Base-by-base conservation (phyloP, 1,140 invertebrate genomes). In the Drosophila kurseongensis region DNA sequence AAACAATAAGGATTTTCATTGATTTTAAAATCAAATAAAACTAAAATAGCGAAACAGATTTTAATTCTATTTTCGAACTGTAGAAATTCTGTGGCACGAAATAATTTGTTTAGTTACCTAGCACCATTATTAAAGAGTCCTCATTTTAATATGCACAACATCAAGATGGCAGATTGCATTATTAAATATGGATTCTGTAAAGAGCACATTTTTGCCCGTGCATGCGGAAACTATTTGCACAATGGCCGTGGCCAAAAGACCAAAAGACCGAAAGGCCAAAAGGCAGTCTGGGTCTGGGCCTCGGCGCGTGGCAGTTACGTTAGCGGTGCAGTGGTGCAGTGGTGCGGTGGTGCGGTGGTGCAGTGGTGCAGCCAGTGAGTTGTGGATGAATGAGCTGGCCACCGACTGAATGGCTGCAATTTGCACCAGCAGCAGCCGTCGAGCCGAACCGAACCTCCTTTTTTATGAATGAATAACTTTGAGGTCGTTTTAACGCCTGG, bases 381-480 rank as follows among this genome's bases (percentile, higher is more conserved):
- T 85, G 74, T 62, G 58, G 81, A 82, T 85, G 81, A 78, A 78
- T 82, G 80, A 83, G 78, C 63, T 55, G 65, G 75, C 71, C 79
- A 76, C 65, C 72, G 82, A 85, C 86, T 88, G 82, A 86, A 86
- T 88, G 75, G 67, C 69, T 77, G 83, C 79, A 88, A 88, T 82
- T 86, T 88, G 69, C 82, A 76, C 61, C 76, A 75, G 74, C 75
- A 80, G 72, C 59, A 80, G 72, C 59, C 59, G 77, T 42, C 59
- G 78, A 50, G 35, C 27, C 50, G 36, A 36, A 18, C 44, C 55
- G 55, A 67, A 56, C 57, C 71, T 66, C 41, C 54, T 44, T 66
- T 68, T 84, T 86, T 82, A 86, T 86, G 83, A 86, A 86, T 86
- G 83, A 86, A 86, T 76, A 80, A 83, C 62, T 89, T 65, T 83